These are phyloP conservation scores for Montifringilla adamsi DNA, from an alignment of 2,113 vertebrate genomes.

Conservation along the genomic window DNA sequence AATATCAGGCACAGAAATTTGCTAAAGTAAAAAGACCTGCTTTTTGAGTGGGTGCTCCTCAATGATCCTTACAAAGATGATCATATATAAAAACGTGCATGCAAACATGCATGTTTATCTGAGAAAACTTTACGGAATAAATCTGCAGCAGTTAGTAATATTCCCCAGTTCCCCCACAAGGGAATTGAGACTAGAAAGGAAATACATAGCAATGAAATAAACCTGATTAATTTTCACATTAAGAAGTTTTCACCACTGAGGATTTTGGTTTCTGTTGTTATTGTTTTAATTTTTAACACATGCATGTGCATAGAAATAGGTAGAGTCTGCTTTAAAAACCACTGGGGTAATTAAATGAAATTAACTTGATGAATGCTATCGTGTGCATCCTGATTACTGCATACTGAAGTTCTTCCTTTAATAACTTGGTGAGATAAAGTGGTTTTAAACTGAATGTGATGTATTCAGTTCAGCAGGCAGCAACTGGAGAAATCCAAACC, in stretches of 20 bases:
- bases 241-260: not conserved
- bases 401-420: not conserved
- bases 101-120: fast-evolving
- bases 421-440: not conserved
- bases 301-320: not conserved
- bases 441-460: not conserved
- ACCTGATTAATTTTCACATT: not conserved
- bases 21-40: fast-evolving
- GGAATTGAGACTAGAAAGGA: not conserved
- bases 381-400: not conserved
- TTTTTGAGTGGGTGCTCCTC: not conserved
- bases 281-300: not conserved
- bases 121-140: not conserved
- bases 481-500: not conserved
- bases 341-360: not conserved
- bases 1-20: not conserved
- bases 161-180: not conserved
- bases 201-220: not conserved
- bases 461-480: not conserved
- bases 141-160: not conserved
- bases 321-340: not conserved
- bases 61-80: not conserved
- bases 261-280: not conserved
- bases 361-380: not conserved
- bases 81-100: fast-evolving